Base-by-base conservation (phyloP, 2,888 invertebrate genomes). In the Pseudococcus longispinus region DNA sequence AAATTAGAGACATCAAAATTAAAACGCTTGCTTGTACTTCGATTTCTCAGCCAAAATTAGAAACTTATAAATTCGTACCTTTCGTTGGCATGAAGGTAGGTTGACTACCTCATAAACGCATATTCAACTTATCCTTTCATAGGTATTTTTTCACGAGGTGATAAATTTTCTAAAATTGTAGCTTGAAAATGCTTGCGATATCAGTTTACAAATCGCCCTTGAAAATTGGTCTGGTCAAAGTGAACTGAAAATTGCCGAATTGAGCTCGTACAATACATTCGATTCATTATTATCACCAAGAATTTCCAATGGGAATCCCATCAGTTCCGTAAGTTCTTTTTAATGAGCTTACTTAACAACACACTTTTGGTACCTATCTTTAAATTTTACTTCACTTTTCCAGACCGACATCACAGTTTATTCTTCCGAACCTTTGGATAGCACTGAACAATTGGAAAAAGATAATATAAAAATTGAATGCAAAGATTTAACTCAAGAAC, bases 21-120 rank as follows among this genome's bases (percentile, higher is more conserved):
- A 51, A 77, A 84, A 37, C 84, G 23, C 11, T 80, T 74, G 32
- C 60, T 74, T 11, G 13, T 87, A 8, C 42, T n/a, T 11, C 26
- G 13, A 2, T n/a, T 20, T 13, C 3, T 20, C 44, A 88, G 29
- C 97, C 98, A 42, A 94, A 95, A 89, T 92, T 97, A 23, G 98
- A 98, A 91, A 93, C 94, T 89, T 97, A 96, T 91, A 91, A 92
- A 84, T 98, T 97, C 91, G 92, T 96, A 87, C 95, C 97, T 1
- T 95, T 95, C 90, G 92, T 93, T 89, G 94, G 87, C n/a, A 88
- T 88, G 32, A 89, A 89, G 88, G 89, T 89, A 85, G 60, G 5
- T 37, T 6, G 4, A 46, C 15, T 1, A 13, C 44, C 11, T 46
- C 11, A 20, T 60, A 5, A n/a, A 37, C 9, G 2, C n/a, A 2